A percentile compares a stretch with the other conserved stretches of the same genome.
Conservation (phyloP, 2,113 vertebrate species). For the Poeciliopsis prolifica region DNA sequence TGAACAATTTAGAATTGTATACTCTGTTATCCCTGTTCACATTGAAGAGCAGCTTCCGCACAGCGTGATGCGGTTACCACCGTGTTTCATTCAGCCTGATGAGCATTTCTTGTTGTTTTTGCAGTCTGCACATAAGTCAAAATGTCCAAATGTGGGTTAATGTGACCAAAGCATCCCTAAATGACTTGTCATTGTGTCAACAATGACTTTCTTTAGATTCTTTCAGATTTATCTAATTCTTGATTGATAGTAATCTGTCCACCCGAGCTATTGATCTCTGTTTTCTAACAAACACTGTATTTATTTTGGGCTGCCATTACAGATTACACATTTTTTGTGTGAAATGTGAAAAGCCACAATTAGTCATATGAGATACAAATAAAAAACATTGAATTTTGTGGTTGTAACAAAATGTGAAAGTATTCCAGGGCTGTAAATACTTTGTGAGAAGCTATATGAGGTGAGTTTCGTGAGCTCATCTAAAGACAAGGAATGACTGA, state of each 20-base stretch:
- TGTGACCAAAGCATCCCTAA: neutral
- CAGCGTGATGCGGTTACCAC: no score
- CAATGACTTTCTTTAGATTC: neutral
- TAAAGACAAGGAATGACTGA: slow-evolving; percentile 14
- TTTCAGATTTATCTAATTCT: neutral
- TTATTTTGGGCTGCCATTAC: neutral
- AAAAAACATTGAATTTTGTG: neutral
- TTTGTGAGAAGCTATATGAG: neutral
- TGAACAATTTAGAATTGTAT: no score
- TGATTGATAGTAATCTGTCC: neutral
- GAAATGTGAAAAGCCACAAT: neutral
- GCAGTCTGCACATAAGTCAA: no score
- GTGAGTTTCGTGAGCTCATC: slow-evolving; percentile 14
- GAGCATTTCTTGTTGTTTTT: no score
- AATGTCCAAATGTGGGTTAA: neutral
- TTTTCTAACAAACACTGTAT: neutral
- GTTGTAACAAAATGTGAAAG: neutral
- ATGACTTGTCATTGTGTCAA: neutral
- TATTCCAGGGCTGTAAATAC: neutral
- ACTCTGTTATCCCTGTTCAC: no score
- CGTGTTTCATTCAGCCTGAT: no score
- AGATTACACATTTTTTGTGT: neutral
- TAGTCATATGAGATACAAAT: neutral
- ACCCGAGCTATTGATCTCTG: neutral
- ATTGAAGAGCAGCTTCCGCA: no score